Percentiles rank a stretch among this genome's conserved stretches.
Evolutionary conservation across 2,113 vertebrate genomes (phyloP).

Genomic region (Eidolon helvum): DNA sequence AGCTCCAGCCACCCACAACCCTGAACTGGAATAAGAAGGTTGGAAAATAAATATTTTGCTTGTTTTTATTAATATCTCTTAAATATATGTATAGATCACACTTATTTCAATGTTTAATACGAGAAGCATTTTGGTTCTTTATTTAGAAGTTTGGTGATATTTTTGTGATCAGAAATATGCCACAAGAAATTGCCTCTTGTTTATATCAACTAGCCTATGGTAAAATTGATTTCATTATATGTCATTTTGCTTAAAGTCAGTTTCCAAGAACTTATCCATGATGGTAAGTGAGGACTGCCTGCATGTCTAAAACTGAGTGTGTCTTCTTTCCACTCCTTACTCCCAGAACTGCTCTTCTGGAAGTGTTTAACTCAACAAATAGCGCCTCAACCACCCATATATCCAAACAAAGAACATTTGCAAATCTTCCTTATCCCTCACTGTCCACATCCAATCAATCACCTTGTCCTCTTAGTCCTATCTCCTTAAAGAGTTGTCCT

Average conservation of each 20-base stretch:
- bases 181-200: too few species aligned
- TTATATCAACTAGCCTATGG: background rate
- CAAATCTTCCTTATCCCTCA: background rate
- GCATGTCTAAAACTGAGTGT: background rate
- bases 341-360: background rate
- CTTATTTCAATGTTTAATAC: too few species aligned
- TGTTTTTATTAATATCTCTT: too few species aligned
- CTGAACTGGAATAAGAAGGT: too few species aligned
- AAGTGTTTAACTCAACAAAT: background rate
- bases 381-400: background rate
- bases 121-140: too few species aligned
- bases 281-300: background rate
- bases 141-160: too few species aligned
- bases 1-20: too few species aligned
- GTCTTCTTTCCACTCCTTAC: background rate
- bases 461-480: fast-evolving
- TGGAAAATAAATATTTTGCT: too few species aligned
- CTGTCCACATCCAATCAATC: too few species aligned
- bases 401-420: background rate
- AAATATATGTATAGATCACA: too few species aligned
- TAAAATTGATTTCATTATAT: background rate
- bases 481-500: background rate
- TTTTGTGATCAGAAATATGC: too few species aligned
- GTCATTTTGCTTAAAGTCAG: background rate
- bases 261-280: background rate